A percentile compares a stretch with the other conserved stretches of the same genome.
These are phyloP conservation scores for Aphelenchoides bicaudatus DNA, from an alignment of 2,888 invertebrate species.

Conservation along the genomic window DNA sequence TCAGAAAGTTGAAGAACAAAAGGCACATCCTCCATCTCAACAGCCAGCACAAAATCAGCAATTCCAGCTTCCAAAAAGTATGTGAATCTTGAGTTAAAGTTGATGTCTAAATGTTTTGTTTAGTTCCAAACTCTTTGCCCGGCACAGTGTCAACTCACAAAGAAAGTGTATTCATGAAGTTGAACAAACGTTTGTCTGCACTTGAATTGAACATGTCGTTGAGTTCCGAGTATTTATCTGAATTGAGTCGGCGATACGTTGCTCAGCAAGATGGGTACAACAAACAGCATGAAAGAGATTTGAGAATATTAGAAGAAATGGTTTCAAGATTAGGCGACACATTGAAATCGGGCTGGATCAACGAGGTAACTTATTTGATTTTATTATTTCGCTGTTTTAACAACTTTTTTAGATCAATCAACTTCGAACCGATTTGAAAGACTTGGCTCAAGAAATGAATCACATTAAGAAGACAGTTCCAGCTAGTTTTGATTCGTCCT, in stretches of 20 bases:
- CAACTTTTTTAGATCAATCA: slow-evolving; percentile 17
- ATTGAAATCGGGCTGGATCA: slow-evolving; percentile 8
- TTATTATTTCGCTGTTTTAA: slow-evolving; percentile 3
- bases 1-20: neutral
- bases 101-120: neutral
- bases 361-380: neutral
- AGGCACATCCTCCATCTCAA: neutral
- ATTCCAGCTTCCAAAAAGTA: neutral
- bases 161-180: slow-evolving; percentile 88
- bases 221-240: slow-evolving; percentile 91
- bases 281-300: slow-evolving; percentile 26
- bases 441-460: slow-evolving; percentile 17
- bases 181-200: slow-evolving; percentile 81
- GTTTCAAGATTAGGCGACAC: slow-evolving; percentile 6
- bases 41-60: neutral
- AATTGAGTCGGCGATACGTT: slow-evolving; percentile 71
- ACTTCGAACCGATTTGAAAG: slow-evolving; percentile 17
- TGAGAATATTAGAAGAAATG: slow-evolving; percentile 19
- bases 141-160: slow-evolving; percentile 40
- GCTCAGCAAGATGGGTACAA: slow-evolving; percentile 33
- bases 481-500: neutral
- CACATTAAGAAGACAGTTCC: slow-evolving; percentile 2
- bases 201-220: slow-evolving; percentile 94
- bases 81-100: neutral
- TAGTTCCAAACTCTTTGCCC: slow-evolving; percentile 31